Evolutionary conservation across 2,888 invertebrate species (phyloP).

Genomic region (Erebia epiphron): DNA sequence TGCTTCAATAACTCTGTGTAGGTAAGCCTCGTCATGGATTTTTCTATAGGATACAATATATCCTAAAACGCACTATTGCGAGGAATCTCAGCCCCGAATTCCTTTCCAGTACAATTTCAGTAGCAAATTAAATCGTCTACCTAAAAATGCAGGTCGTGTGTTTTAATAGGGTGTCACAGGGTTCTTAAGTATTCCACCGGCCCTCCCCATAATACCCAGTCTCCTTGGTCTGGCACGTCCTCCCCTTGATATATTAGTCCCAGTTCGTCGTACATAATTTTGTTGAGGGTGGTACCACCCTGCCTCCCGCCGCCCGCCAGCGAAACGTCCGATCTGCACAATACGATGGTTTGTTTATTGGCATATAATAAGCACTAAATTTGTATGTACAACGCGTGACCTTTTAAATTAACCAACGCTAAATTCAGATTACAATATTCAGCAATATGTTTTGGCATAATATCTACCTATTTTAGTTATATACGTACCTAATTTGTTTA

Average conservation of each 20-base stretch:
- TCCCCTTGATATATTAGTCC: conserved; percentile 83
- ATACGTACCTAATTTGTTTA: no score
- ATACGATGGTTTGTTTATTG: conserved; percentile 80
- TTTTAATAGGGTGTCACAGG: conserved; percentile 82
- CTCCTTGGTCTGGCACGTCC: conserved; percentile 83
- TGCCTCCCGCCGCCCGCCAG: conserved; percentile 63
- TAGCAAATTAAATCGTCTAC: conserved; percentile 77
- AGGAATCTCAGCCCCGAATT: not conserved
- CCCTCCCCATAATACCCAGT: conserved; percentile 81
- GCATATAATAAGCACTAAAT: conserved; percentile 60
- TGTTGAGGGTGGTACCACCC: conserved; percentile 73
- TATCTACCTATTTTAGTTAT: not conserved
- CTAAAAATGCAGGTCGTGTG: conserved; percentile 80
- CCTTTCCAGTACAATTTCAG: conserved; percentile 42
- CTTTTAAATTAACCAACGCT: conserved; percentile 35
- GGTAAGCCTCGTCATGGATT: not conserved
- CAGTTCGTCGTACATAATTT: conserved; percentile 84
- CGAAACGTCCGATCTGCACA: conserved; percentile 70
- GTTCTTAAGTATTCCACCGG: conserved; percentile 82
- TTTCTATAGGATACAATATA: not conserved
- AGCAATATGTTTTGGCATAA: not conserved
- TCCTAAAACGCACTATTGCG: not conserved
- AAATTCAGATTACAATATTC: conserved; percentile 16
- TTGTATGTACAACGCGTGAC: conserved; percentile 31
- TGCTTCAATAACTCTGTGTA: not conserved